phyloP scores from a whole-genome alignment of 1,140 invertebrate genomes.

The Oryctes rhinoceros region DNA sequence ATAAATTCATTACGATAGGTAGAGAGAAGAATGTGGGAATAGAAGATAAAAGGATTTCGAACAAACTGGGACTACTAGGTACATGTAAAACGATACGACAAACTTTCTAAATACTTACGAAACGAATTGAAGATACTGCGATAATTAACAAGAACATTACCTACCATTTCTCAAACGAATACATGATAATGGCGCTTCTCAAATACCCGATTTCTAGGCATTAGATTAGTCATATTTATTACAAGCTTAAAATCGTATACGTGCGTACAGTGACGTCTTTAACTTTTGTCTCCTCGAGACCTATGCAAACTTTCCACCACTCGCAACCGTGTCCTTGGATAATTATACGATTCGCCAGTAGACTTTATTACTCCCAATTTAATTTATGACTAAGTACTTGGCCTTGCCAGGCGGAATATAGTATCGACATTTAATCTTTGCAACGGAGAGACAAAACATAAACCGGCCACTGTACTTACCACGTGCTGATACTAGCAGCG shows the following conservation, averaged over 20 bases:
- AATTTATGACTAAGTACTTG: no score
- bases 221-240: background rate
- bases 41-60: background rate
- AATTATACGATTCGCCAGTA: no score
- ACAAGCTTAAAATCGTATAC: background rate
- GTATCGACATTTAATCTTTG: no score
- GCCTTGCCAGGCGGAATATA: no score
- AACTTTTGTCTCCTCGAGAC: no score
- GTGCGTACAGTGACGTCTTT: no score
- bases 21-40: slow-evolving; percentile 9
- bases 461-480: no score
- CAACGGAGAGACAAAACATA: no score
- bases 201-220: background rate
- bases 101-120: slow-evolving; percentile 5
- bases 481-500: no score
- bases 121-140: background rate
- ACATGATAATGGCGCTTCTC: background rate
- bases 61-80: background rate
- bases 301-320: no score
- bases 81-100: background rate
- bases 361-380: no score
- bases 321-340: no score
- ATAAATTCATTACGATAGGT: background rate
- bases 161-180: background rate
- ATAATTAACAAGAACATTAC: background rate